Evolutionary conservation across 2,797 vertebrate genomes (phyloP), one percentile per base, ranked within the genome.

Genomic region (Miichthys miiuy): DNA sequence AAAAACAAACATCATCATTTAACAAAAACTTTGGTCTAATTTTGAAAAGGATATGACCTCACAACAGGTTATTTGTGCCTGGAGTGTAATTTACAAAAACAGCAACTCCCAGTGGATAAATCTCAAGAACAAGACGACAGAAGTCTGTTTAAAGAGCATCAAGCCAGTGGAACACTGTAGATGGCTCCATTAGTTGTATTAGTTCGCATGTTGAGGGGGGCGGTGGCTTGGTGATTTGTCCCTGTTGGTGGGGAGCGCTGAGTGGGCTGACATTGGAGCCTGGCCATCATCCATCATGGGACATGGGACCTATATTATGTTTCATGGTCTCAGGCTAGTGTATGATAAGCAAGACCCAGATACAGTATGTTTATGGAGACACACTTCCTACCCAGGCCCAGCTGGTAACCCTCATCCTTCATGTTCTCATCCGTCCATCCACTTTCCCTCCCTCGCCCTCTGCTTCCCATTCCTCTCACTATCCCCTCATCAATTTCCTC

Each of bases 141-240:
- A 52, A 68, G 80, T 87, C 71, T 55, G 64, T 78, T 87, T 61
- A 73, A 74, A 84, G 52, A 83, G 65, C 80, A 71, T 81, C 72
- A 75, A 60, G 58, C 63, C 71, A 48, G 87, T 87, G 50, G 9
- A 69, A 79, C 74, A 25, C 65, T 50, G 83, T 79, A 38, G 85
- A 92, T 82, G 81, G 76, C 90, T 93, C 87, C 87, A 92, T 93
- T 94, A 91, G 85, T 84, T 84, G 86, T 89, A 91, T 92, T 91
- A 87, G 79, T 50, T 76, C 46, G 44, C 3, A 16, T 89, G 87
- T 79, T 82, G 85, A 82, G 25, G 83, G 69, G 68, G 86, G 86
- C 55, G 78, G 80, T 44, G 83, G 79, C 77, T 10, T 8, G 73
- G 88, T 92, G 85, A 92, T 94, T 93, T 93, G 89, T 94, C 84